Evolutionary conservation across 2,113 vertebrate genomes (phyloP), one percentile per base, ranked within the genome.

Genomic region (Oncorhynchus gorbuscha): DNA sequence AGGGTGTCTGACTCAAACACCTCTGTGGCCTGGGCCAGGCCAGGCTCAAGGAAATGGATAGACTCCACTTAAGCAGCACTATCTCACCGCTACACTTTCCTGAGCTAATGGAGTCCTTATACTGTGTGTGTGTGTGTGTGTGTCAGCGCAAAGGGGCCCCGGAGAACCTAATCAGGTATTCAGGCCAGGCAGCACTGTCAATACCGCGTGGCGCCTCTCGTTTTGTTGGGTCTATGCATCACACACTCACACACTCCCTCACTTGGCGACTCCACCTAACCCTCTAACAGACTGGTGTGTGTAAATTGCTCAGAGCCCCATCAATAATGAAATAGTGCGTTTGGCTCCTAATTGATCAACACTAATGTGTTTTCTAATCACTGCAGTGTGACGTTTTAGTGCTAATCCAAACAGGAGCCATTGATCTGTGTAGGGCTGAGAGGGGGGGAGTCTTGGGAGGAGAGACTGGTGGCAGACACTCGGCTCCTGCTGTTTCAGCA

Each of bases 361-460:
- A 92, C 94, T 98, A 96, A 98, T 97, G 97, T 98, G 96, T 98
- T 97, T 98, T 97, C 95, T 99, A 98, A 98, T 98, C 97, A 97
- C 96, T 97, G 95, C 95, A 97, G 95, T 96, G 96, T 94, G 95
- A 96, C 93, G 95, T 97, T 96, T 97, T 97, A 97, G 95, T 94
- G 95, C 95, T 95, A 96, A 96, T 96, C 96, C 96, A 97, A 97
- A 97, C 94, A 95, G 93, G 95, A 90, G 89, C 79, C 93, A 98
- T 97, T 96, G 97, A 98, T 98, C 94, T 93, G 91, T 92, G 82
- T 5, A 55, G 89, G 77, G 83, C 88, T 79, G 90, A 69, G 35
- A 76, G 61, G n/a, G 51, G 51, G 67, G 67, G 67, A 39, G 39
- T 11, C 39, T 45, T 32, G 13, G 22, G 62, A 12, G 65, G 28